Evolutionary conservation across 2,113 vertebrate genomes (phyloP).

Genomic region (Coptodon rendalli): DNA sequence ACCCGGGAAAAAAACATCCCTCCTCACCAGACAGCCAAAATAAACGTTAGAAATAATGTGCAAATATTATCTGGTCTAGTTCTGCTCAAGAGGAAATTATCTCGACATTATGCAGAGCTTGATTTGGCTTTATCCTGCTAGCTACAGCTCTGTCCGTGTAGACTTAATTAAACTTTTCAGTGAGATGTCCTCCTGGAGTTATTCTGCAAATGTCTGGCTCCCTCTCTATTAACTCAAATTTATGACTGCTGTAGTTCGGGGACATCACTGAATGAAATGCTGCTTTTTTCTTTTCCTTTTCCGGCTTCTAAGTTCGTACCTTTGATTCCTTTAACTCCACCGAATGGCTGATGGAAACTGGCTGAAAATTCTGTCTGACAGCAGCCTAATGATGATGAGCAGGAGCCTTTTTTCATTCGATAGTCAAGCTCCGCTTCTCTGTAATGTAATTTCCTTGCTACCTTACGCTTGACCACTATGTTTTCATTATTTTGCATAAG

Average conservation of each 20-base stretch:
- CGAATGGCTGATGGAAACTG: neutral
- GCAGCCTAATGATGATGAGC: neutral
- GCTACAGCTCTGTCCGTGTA: slow-evolving; percentile 19
- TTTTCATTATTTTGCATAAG: neutral
- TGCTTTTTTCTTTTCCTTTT: neutral
- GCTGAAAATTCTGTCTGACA: neutral
- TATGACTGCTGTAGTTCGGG: slow-evolving; percentile 20
- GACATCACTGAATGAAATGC: neutral
- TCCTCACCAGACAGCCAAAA: neutral
- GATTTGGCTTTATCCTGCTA: slow-evolving; percentile 26
- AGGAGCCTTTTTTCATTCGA: neutral
- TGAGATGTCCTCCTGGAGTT: slow-evolving; percentile 43
- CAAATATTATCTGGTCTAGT: slow-evolving; percentile 30
- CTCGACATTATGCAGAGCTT: slow-evolving; percentile 9
- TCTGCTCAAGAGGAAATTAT: slow-evolving; percentile 33
- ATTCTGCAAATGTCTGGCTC: slow-evolving; percentile 6
- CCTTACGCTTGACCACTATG: neutral
- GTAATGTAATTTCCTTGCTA: slow-evolving; percentile 14
- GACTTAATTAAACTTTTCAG: slow-evolving; percentile 59
- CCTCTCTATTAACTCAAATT: slow-evolving; percentile 41
- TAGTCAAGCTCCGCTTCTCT: neutral
- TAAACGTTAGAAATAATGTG: slow-evolving; percentile 9
- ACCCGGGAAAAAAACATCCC: neutral
- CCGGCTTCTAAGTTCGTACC: neutral
- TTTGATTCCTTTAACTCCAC: neutral